Evolutionary conservation across 1,140 invertebrate genomes (phyloP), one percentile per base, ranked within the genome.

Genomic region (Choristoneura fumiferana): DNA sequence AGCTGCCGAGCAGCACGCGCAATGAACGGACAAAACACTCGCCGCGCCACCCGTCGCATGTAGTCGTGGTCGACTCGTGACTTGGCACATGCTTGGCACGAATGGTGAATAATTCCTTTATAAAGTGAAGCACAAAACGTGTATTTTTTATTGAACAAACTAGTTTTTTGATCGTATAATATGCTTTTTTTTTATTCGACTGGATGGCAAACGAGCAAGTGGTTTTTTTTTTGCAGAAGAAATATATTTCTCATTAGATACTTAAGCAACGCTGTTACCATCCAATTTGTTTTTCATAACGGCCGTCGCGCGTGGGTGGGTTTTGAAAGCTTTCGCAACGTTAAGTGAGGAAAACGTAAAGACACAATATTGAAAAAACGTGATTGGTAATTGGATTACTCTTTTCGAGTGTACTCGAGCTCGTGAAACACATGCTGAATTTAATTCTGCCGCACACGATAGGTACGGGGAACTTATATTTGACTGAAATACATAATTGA

Each of bases 361-460:
- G 43, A 49, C n/a, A 43, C 14, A 49, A 8, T 49, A 49, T 49
- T 22, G 22, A 49, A 49, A 49, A 49, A 49, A 18, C 43, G 43
- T 49, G 43, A 49, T 49, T 49, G 43, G 43, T 49, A 49, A 49
- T 49, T 33, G 18, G 22, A 33, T 49, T 49, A 49, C 43, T 33
- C 22, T 29, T 29, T 3, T 6, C 6, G 2, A 3, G 8, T 14
- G 43, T 33, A 49, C 40, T 22, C 43, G 18, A 22, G 43, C 43
- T 49, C 29, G 18, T 49, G 43, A 49, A 49, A 49, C 22, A 29
- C 22, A 2, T 49, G 12, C 43, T 29, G 43, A 29, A 49, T 17
- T 10, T 49, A 49, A 33, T 49, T 29, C n/a, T 17, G 18, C 22
- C 22, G 6, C 22, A 29, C 6, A 3, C 22, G 22, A n/a, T n/a